phyloP scores from a whole-genome alignment of 2,797 vertebrate genomes.

The Epinephelus awoara region DNA sequence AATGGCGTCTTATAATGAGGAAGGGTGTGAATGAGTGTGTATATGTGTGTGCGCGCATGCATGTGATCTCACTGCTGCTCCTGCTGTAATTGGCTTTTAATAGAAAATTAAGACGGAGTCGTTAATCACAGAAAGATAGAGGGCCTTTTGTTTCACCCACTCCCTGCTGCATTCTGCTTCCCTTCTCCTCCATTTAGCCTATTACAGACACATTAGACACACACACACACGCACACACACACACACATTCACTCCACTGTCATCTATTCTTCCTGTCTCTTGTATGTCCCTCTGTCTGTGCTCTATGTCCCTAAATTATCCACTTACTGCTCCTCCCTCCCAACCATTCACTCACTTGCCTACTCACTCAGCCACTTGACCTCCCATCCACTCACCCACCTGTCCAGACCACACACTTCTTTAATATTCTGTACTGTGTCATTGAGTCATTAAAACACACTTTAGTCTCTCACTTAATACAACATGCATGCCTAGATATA shows the following conservation, averaged over 20 bases:
- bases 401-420: not conserved
- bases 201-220: constrained; percentile 77
- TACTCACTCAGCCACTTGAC: constrained; percentile 27
- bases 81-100: constrained; percentile 88
- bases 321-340: constrained; percentile 28
- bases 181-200: constrained; percentile 82
- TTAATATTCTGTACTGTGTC: not conserved
- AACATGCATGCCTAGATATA: not conserved
- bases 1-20: constrained; percentile 76
- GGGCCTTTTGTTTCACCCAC: constrained; percentile 74
- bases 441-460: not conserved
- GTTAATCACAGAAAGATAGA: constrained; percentile 85
- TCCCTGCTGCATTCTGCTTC: constrained; percentile 79
- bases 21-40: constrained; percentile 33
- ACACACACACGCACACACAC: constrained; percentile 47
- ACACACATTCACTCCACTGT: constrained; percentile 26
- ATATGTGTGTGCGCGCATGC: constrained; percentile 19
- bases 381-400: constrained; percentile 7
- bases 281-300: constrained; percentile 34
- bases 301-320: constrained; percentile 41
- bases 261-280: constrained; percentile 41
- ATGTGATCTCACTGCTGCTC: constrained; percentile 70
- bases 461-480: not conserved
- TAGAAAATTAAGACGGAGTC: constrained; percentile 87
- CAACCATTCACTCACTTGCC: constrained; percentile 3